Evolutionary conservation across 2,113 vertebrate genomes (phyloP), one percentile per base, ranked within the genome.

Genomic region (Rhodinocichla rosea): DNA sequence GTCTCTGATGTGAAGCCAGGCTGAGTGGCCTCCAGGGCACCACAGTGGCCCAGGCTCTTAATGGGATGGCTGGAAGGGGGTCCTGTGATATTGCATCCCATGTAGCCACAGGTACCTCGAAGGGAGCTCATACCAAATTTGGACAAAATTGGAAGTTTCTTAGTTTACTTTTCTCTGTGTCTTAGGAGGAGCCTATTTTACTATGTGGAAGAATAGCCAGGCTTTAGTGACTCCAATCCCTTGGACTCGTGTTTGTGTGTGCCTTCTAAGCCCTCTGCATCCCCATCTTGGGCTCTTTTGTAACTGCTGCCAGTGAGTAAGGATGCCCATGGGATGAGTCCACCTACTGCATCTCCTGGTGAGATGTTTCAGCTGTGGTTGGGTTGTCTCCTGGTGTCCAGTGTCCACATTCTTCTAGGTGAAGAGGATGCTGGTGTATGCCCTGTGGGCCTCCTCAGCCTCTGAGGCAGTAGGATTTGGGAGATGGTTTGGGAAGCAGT

Each of bases 311-410:
- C 40, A 57, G 27, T 11, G 19, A 79, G 20, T 11, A 40, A 62
- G 37, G n/a, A 57, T 2, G 3, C 19, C 37, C 0, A 0, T 45
- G 42, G 32, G 39, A 35, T 67, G 18, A 16, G 56, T 57, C 14
- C 37, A 62, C 21, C 40, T 62, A 37, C 56, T 85, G 27, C 26
- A 33, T 50, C 70, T 70, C 50, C 23, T 14, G 30, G 27, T 8
- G 42, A 83, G 52, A 17, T 1, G 2, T 45, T 79, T 55, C 62
- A 71, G 52, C 52, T 63, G 39, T 50, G 47, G 13, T 55, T 89
- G 63, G 35, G 21, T 65, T 57, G 14, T 52, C 28, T 37, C 14
- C 27, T 27, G 27, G 32, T 67, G 40, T 44, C 24, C 13, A 4
- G 32, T 67, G 40, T 44, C 24, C 13, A 4, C 0, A 4, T 60